Evolutionary conservation across 2,797 vertebrate species (phyloP).

Genomic region (Rhincodon typus): DNA sequence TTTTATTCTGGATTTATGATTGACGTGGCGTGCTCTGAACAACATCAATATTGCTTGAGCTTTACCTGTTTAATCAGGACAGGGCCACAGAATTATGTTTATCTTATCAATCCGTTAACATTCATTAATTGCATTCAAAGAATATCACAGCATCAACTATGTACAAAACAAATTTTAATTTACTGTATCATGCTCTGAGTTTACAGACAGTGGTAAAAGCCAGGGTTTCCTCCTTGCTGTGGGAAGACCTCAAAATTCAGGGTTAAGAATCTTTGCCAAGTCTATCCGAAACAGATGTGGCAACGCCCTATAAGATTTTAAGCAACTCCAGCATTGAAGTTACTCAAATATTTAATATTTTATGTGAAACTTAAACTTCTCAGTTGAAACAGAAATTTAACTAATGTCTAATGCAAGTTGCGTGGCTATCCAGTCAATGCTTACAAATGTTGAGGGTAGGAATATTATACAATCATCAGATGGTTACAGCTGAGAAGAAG

Average conservation of each 20-base stretch:
- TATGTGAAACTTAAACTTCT: not conserved
- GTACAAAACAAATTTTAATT: not conserved
- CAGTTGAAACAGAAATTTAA: not conserved
- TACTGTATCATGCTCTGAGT: not conserved
- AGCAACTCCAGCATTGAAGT: not conserved
- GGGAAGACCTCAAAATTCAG: not conserved
- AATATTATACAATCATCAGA: too few relatives aligned
- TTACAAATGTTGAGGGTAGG: not conserved
- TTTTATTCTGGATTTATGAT: not conserved
- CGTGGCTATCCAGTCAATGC: not conserved
- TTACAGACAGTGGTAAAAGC: slow-evolving; percentile 1
- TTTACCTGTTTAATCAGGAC: not conserved
- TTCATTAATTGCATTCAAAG: not conserved
- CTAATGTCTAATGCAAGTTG: not conserved
- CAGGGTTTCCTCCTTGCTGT: not conserved
- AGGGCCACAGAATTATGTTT: not conserved
- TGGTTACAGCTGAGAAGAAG: too few relatives aligned
- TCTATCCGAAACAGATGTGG: slow-evolving; percentile 3
- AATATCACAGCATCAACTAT: not conserved
- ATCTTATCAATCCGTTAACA: not conserved
- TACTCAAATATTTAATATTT: slow-evolving; percentile 6
- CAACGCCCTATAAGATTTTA: not conserved
- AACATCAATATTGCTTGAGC: not conserved
- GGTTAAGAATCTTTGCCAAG: not conserved
- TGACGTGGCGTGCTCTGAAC: not conserved